Evolutionary conservation across 2,888 invertebrate species (phyloP), one percentile per base, ranked within the genome.

Genomic region (Myopa tessellatipennis): DNA sequence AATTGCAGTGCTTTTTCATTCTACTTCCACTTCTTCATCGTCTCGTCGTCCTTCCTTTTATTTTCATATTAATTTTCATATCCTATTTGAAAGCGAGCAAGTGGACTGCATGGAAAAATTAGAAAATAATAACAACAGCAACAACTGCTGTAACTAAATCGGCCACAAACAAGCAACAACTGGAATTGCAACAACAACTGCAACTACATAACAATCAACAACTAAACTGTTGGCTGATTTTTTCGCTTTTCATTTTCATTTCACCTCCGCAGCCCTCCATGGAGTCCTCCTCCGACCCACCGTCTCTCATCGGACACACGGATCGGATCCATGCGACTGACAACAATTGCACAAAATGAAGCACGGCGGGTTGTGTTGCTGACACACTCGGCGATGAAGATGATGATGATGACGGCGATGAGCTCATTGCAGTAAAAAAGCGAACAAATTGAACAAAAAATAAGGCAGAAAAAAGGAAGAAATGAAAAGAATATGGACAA

Each of bases 1-100:
- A 82, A 84, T 85, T 80, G 82, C 83, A 83, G 83, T 75, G 26
- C 4, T 65, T 65, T 26, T 38, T 65, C 8, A n/a, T 58, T 58
- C 18, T 58, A 58, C 2, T 58, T n/a, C 58, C 6, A 58, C n/a
- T 58, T 58, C 14, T 58, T 10, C 18, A 58, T 6, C 58, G n/a
- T 18, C 18, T 58, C 58, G 16, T 58, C 18, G 16, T 58, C 58
- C 58, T 58, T 34, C 7, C 18, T 34, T 12, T 12, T 34, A 40
- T 34, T 12, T 74, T 60, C 63, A 40, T 77, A n/a, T 78, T 67
- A 4, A 58, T 55, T 14, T 71, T 67, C 65, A 36, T 71, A 77
- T 78, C 61, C 75, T 77, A 78, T 69, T 77, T 78, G 58, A 61
- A 50, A 34, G 71, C 76, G 60, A 76, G 55, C 67, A 58, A 75